Base-by-base conservation (phyloP, 2,113 vertebrate genomes). In the Ophthalmolycus amberensis region DNA sequence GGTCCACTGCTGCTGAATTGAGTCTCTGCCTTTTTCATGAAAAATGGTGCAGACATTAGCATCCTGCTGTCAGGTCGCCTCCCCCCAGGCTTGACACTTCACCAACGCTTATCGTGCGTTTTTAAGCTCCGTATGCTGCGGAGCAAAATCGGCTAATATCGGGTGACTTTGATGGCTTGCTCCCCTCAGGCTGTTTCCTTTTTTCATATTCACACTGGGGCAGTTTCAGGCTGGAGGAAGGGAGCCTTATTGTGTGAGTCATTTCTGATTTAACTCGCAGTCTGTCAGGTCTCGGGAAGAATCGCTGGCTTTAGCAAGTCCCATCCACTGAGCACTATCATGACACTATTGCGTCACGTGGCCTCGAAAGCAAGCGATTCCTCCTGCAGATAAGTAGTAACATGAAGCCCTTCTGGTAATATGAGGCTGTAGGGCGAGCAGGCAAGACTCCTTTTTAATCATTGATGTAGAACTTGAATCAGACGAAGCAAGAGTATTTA, bases 201-300 rank as follows among this genome's bases (percentile, higher is more conserved):
- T 60, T 89, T 80, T 83, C 54, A 66, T 72, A 79, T 73, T 78
- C 89, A 59, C 86, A 78, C 71, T 9, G 76, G 82, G 84, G 81
- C 74, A 37, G 74, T 80, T 70, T 85, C 62, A 69, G 78, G 50
- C 72, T 32, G 27, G 46, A 77, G 85, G 77, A 89, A 27, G 11
- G 56, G 62, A 88, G 83, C 58, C 91, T 75, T 81, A 84, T 83
- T 85, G 86, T 65, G 56, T 2, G 40, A 56, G 88, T 92, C 85
- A 37, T 40, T 77, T 58, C 75, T 59, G 79, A 82, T 92, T 34
- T 86, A 88, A 68, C 71, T 80, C 25, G 0, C 32, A 1, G 73
- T 86, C 88, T 71, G 70, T 90, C 86, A 84, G 69, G 74, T 32
- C 69, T 14, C 0, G 6, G 58, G 62, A 67, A 74, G 83, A 88